Conservation (phyloP, 2,888 invertebrate species). For the Entomobrya multifasciata region DNA sequence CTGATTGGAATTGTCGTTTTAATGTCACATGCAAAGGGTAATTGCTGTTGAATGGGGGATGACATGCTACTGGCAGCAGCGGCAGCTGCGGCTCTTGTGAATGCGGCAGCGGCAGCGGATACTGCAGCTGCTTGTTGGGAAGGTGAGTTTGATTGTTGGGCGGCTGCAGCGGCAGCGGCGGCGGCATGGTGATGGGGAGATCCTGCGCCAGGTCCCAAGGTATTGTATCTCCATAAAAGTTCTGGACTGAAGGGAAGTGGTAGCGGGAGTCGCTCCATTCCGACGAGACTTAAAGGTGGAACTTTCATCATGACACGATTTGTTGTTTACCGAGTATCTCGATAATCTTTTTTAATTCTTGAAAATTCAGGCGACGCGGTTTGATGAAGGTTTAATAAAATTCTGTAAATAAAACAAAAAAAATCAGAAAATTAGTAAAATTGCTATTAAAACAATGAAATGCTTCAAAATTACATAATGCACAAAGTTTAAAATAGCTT, state of each 20-base stretch:
- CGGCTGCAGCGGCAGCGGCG: slow-evolving; percentile 78
- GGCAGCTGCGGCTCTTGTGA: slow-evolving; percentile 75
- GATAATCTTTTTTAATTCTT: neutral
- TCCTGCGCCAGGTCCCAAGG: slow-evolving; percentile 84
- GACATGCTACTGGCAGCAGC: slow-evolving; percentile 79
- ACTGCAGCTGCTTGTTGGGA: slow-evolving; percentile 78
- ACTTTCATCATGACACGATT: slow-evolving; percentile 80
- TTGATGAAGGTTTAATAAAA: neutral
- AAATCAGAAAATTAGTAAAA: too few species aligned
- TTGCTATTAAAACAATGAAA: too few species aligned
- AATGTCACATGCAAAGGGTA: slow-evolving; percentile 86
- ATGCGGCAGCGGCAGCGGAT: slow-evolving; percentile 78
- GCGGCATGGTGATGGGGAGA: slow-evolving; percentile 81
- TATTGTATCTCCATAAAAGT: slow-evolving; percentile 91
- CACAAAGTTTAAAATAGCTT: too few species aligned
- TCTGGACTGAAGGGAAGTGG: slow-evolving; percentile 91
- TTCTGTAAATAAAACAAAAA: slow-evolving; percentile 31
- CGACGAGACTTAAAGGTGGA: slow-evolving; percentile 80
- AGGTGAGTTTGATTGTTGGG: slow-evolving; percentile 82
- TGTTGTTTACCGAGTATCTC: neutral
- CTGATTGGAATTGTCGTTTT: slow-evolving; percentile 92
- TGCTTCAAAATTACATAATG: too few species aligned
- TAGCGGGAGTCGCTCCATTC: slow-evolving; percentile 85
- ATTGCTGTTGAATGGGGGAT: slow-evolving; percentile 85
- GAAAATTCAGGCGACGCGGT: slow-evolving; percentile 25